Conservation (phyloP, 1,140 invertebrate species). For the Nylanderia fulva region DNA sequence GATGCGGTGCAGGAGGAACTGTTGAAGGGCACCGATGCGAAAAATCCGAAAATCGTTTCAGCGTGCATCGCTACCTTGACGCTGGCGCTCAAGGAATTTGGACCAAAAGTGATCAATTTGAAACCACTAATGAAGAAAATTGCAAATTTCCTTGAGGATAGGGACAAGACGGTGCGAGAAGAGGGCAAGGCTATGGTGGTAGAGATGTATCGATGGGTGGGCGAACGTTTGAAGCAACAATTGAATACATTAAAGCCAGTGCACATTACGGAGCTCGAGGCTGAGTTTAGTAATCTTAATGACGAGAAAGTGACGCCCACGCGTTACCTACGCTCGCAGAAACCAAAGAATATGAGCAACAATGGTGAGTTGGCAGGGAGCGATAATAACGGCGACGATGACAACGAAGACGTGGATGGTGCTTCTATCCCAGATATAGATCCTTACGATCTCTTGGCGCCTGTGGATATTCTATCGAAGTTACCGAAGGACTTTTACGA, state of each 20-base stretch:
- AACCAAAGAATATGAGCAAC: constrained; percentile 89
- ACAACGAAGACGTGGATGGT: constrained; percentile 87
- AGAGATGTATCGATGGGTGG: constrained; percentile 97
- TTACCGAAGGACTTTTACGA: constrained; percentile 98
- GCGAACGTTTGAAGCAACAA: constrained; percentile 94
- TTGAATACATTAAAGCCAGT: constrained; percentile 95
- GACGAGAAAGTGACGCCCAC: constrained; percentile 91
- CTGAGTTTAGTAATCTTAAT: constrained; percentile 92
- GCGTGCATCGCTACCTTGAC: constrained; percentile 93
- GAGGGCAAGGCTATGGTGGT: constrained; percentile 95
- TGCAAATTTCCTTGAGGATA: constrained; percentile 93
- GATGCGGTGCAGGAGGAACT: constrained; percentile 96
- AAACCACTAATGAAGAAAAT: constrained; percentile 97
- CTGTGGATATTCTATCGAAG: constrained; percentile 96
- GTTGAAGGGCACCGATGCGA: constrained; percentile 96
- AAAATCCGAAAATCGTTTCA: constrained; percentile 97
- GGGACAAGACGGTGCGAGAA: constrained; percentile 96
- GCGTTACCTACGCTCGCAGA: constrained; percentile 95
- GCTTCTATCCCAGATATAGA: constrained; percentile 91
- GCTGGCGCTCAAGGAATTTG: constrained; percentile 94
- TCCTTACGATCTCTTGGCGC: constrained; percentile 95
- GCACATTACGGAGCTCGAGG: constrained; percentile 94
- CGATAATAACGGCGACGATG: constrained; percentile 84
- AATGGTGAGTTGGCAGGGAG: constrained; percentile 78
- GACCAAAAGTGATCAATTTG: constrained; percentile 95